These are phyloP conservation scores for Phrynocephalus guinanensis DNA, from an alignment of 2,797 vertebrate species.

Conservation along the genomic window DNA sequence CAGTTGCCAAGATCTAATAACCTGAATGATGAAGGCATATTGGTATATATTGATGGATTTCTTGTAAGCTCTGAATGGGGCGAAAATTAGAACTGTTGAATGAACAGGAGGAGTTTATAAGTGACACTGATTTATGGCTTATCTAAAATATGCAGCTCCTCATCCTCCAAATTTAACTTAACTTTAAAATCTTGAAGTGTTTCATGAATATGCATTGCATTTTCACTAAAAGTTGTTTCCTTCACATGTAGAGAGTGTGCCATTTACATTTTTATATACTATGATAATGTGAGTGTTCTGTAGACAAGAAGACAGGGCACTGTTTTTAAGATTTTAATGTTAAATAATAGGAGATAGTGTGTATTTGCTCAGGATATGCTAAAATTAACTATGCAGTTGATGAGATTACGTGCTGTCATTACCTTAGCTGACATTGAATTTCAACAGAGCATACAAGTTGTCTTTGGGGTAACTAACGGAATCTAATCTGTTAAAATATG, in stretches of 20 bases:
- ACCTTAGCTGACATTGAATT: neutral
- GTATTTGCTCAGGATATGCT: neutral
- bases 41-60: neutral
- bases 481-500: neutral
- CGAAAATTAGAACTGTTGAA: neutral
- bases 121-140: slow-evolving; percentile 22
- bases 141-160: neutral
- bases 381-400: neutral
- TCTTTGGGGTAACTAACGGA: neutral
- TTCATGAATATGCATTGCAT: slow-evolving; percentile 6
- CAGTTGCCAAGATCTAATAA: neutral
- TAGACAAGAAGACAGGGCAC: neutral
- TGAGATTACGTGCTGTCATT: neutral
- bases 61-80: neutral
- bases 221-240: neutral
- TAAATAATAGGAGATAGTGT: neutral
- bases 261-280: neutral
- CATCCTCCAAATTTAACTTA: slow-evolving; percentile 9
- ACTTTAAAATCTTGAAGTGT: slow-evolving; percentile 11
- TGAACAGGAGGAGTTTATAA: slow-evolving; percentile 7
- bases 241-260: neutral
- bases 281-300: neutral
- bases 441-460: neutral
- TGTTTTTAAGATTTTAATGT: neutral
- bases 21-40: slow-evolving; percentile 2